Conservation (phyloP, 2,113 vertebrate genomes). For the Procavia capensis region DNA sequence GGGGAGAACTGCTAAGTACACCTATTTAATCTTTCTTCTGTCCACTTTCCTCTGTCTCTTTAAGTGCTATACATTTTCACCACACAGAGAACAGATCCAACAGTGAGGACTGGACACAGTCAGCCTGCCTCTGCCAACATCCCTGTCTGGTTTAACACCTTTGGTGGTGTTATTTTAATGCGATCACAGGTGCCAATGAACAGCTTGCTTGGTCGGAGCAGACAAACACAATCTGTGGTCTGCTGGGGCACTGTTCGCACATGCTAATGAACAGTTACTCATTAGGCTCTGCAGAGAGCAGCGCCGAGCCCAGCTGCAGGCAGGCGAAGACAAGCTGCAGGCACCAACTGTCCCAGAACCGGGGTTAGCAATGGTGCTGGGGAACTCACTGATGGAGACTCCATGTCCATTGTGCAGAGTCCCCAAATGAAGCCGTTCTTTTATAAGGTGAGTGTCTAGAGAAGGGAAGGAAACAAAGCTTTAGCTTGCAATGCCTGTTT, state of each 20-base stretch:
- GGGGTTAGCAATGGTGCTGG: background rate
- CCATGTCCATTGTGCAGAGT: fast-evolving
- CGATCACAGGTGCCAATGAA: slow-evolving; percentile 58
- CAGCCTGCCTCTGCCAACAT: slow-evolving; percentile 16
- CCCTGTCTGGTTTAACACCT: background rate
- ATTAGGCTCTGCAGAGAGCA: background rate
- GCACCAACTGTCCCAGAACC: background rate
- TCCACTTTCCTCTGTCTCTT: background rate
- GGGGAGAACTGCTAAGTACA: fast-evolving
- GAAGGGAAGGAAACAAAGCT: background rate
- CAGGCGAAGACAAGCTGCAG: background rate
- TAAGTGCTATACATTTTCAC: background rate
- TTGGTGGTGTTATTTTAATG: slow-evolving; percentile 30
- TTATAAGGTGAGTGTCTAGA: background rate
- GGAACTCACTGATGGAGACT: background rate
- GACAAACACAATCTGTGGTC: slow-evolving; percentile 54
- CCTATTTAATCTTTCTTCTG: fast-evolving
- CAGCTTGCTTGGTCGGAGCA: slow-evolving; percentile 11
- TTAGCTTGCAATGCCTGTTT: fast-evolving
- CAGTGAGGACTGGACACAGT: background rate
- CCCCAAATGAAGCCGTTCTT: background rate
- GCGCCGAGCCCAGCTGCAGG: background rate
- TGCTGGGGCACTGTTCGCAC: background rate
- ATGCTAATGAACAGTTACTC: background rate
- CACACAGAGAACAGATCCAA: background rate